These are phyloP conservation scores for Acanthaster planci DNA, from an alignment of 35 echinoderm and acorn worm genomes.

Conservation along the genomic window DNA sequence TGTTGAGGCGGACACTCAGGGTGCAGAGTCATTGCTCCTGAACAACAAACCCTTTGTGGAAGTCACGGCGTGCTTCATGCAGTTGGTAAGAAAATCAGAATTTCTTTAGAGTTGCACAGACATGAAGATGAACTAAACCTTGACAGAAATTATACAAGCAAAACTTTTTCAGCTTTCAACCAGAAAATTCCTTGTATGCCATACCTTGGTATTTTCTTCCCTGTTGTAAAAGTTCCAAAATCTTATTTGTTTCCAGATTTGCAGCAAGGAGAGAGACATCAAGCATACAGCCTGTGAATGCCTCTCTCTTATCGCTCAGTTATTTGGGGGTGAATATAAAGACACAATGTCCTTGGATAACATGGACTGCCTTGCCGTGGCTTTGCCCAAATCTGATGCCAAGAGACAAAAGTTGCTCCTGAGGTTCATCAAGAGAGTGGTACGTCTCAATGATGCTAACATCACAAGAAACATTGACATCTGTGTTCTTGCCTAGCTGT, in stretches of 20 bases:
- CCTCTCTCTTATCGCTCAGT: conserved; percentile 84
- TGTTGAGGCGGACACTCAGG: conserved; percentile 56
- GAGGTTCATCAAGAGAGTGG: conserved; percentile 88
- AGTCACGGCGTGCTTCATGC: conserved; percentile 58
- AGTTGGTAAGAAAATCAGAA: conserved; percentile 54
- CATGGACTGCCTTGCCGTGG: conserved; percentile 59
- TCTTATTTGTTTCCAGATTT: conserved; percentile 51
- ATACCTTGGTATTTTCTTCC: background rate
- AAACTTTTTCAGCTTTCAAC: background rate
- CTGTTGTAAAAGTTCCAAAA: background rate
- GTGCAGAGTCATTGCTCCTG: conserved; percentile 73
- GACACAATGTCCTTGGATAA: conserved; percentile 59
- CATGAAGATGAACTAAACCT: too few relatives aligned
- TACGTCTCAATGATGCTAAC: conserved; percentile 41
- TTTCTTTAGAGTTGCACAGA: too few relatives aligned
- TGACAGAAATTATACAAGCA: background rate
- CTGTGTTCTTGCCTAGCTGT: background rate
- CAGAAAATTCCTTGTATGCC: background rate
- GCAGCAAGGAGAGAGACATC: conserved; percentile 65
- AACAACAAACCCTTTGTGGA: conserved; percentile 64
- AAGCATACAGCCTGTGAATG: conserved; percentile 65
- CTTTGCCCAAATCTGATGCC: conserved; percentile 57
- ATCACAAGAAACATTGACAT: background rate
- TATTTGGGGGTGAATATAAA: conserved; percentile 88
- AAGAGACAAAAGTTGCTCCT: conserved; percentile 92